Conservation (phyloP, 1,140 invertebrate species). For the Leguminivora glycinivorella region DNA sequence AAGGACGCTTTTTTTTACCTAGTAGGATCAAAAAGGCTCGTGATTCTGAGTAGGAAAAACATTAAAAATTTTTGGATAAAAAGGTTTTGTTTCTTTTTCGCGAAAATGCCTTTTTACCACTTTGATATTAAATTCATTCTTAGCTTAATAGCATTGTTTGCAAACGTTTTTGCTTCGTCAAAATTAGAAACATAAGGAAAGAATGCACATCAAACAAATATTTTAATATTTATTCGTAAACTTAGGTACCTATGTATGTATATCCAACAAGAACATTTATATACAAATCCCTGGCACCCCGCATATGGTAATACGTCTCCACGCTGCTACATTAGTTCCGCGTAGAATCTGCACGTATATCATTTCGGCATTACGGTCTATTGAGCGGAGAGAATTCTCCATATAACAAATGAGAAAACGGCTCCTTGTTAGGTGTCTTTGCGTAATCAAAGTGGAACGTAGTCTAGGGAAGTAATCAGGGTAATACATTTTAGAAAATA, state of each 20-base stretch:
- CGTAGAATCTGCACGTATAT: constrained; percentile 11
- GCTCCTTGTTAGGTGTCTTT: constrained; percentile 9
- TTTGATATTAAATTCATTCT: too few species aligned
- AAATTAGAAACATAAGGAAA: too few species aligned
- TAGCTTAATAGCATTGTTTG: too few species aligned
- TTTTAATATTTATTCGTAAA: too few species aligned
- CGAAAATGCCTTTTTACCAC: too few species aligned
- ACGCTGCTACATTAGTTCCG: not conserved
- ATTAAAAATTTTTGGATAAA: too few species aligned
- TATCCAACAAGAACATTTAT: not conserved
- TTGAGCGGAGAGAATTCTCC: constrained; percentile 3
- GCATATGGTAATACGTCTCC: constrained; percentile 8
- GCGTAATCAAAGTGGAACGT: not conserved
- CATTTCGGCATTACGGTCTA: constrained; percentile 9
- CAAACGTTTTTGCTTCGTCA: too few species aligned
- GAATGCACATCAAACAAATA: too few species aligned
- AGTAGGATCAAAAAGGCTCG: too few species aligned
- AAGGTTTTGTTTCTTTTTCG: too few species aligned
- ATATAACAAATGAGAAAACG: constrained; percentile 4
- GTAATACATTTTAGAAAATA: not conserved
- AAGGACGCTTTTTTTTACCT: too few species aligned
- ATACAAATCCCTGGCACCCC: constrained; percentile 4
- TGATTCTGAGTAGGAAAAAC: too few species aligned
- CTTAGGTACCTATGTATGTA: not conserved
- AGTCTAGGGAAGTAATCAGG: not conserved